A percentile compares a stretch with the other conserved stretches of the same genome.
Evolutionary conservation across 2,797 vertebrate species (phyloP).

Genomic region (Glyptemys insculpta): DNA sequence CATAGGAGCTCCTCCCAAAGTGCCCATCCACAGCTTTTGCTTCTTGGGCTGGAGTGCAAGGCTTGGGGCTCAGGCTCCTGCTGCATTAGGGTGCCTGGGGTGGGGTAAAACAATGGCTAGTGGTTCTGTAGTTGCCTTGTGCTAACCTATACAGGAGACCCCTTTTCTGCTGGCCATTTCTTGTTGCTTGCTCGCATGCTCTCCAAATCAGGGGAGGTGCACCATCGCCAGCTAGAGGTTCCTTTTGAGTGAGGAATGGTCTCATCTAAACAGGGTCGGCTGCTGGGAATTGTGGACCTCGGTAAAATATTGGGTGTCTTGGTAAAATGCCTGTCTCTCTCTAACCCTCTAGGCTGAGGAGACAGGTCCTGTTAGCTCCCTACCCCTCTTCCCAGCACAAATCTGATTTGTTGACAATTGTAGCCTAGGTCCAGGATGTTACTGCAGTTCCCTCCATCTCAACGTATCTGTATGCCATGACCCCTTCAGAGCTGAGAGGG

Average conservation of each 20-base stretch:
- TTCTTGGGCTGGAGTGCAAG: fast-evolving
- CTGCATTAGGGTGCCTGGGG: not conserved
- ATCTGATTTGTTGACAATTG: not conserved
- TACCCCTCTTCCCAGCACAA: not conserved
- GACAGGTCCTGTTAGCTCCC: not conserved
- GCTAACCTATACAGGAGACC: not conserved
- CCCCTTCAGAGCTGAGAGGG: not conserved
- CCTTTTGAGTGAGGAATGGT: not conserved
- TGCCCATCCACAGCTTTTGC: not conserved
- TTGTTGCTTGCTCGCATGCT: not conserved
- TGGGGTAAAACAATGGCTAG: not conserved
- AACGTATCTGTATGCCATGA: not conserved
- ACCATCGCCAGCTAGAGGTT: not conserved
- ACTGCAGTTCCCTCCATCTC: not conserved
- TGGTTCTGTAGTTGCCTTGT: not conserved
- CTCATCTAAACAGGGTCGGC: not conserved
- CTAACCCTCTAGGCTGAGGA: not conserved
- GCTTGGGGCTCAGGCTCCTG: not conserved
- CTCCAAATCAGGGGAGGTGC: not conserved
- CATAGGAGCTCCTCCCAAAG: no score
- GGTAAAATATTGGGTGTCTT: not conserved
- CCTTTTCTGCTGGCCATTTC: not conserved
- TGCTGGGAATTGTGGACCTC: not conserved
- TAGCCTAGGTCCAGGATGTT: not conserved
- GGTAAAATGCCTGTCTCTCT: not conserved